phyloP scores from a whole-genome alignment of 2,797 vertebrate genomes.

The Vireo griseus region DNA sequence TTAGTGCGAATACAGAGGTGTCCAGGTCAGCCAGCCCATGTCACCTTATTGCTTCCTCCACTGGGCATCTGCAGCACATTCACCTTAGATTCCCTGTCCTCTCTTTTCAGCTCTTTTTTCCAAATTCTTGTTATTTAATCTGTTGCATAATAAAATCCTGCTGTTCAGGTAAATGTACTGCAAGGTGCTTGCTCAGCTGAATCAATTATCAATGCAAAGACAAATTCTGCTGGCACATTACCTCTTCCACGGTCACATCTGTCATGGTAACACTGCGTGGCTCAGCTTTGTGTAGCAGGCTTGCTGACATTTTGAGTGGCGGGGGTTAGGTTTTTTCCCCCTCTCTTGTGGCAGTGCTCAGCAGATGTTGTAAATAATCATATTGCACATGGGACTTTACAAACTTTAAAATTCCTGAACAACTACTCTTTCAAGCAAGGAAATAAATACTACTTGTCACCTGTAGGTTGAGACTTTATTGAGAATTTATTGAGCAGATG shows the following conservation, averaged over 20 bases:
- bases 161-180: not conserved
- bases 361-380: not conserved
- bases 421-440: not conserved
- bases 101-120: not conserved
- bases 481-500: not conserved
- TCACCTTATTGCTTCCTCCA: not conserved
- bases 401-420: not conserved
- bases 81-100: not conserved
- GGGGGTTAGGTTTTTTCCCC: not conserved
- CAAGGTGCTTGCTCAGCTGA: not conserved
- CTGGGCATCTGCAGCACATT: not conserved
- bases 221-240: not conserved
- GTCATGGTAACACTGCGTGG: not conserved
- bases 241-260: not conserved
- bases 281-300: not conserved
- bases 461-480: not conserved
- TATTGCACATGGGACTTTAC: not conserved
- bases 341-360: not conserved
- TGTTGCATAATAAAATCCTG: not conserved
- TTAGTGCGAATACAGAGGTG: not conserved
- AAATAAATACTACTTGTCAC: not conserved
- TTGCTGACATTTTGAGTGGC: not conserved
- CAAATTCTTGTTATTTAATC: not conserved
- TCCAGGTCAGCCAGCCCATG: not conserved
- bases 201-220: not conserved